phyloP scores from a whole-genome alignment of 1,140 invertebrate species.

The Atta colombica region DNA sequence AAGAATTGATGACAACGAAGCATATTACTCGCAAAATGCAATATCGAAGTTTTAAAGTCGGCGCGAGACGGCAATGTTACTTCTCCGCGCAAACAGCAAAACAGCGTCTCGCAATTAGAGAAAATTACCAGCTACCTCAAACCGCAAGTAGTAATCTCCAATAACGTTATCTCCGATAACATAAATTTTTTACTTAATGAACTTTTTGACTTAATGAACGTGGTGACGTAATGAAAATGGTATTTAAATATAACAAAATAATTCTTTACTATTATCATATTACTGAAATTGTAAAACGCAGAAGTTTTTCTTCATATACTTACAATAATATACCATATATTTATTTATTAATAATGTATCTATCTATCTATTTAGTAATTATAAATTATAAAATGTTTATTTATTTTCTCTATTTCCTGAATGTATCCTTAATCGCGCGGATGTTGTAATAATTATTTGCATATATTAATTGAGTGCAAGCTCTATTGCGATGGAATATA shows the following conservation, averaged over 20 bases:
- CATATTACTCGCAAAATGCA: conserved; percentile 59
- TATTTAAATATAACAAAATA: not conserved
- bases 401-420: not conserved
- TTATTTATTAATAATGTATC: not conserved
- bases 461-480: not conserved
- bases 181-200: not conserved
- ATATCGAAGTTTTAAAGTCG: conserved; percentile 58
- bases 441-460: not conserved
- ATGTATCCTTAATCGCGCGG: not conserved
- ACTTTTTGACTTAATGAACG: not conserved
- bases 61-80: conserved; percentile 8
- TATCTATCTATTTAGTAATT: not conserved
- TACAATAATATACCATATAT: not conserved
- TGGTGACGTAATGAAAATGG: not conserved
- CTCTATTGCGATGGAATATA: not conserved
- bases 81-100: not conserved
- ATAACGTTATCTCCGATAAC: not conserved
- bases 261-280: not conserved
- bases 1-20: conserved; percentile 63
- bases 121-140: conserved; percentile 13
- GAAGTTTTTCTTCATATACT: not conserved
- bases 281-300: not conserved
- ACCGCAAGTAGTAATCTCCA: conserved; percentile 5
- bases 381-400: conserved; percentile 2
- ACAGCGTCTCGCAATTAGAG: not conserved